Evolutionary conservation across 2,797 vertebrate genomes (phyloP), one percentile per base, ranked within the genome.

Genomic region (Gymnoscopelus microlampas): DNA sequence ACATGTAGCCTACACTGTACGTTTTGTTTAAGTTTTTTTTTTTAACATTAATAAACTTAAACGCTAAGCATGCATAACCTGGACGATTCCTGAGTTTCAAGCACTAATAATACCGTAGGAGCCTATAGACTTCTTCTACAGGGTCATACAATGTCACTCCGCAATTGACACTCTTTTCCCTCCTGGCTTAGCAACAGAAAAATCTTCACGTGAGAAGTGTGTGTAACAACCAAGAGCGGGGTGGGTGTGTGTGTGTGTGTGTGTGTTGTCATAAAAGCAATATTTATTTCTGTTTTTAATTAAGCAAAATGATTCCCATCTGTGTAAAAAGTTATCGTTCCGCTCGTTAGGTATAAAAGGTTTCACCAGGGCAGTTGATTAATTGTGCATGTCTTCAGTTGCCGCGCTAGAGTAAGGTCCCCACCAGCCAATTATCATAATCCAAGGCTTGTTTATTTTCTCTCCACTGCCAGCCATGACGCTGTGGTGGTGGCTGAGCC

Each of bases 201-300:
- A 81, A 76, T 82, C 68, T 73, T 64, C 64, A 90, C 82, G 50
- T 14, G 50, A 14, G 65, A 79, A 68, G 79, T 81, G 65, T 84
- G 70, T 71, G 4, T 75, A 90, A 89, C 80, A 84, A 72, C 68
- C 79, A 44, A 51, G 44, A 79, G 73, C 85, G 85, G 80, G 72
- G 70, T 8, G 8, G 8, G 8, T 8, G 39, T 8, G 39, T 10
- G 35, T 8, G 5, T 8, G 39, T 44, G 39, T 9, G 39, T 10
- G 39, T 10, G 66, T 93, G 91, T 93, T 95, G 95, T 93, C 83
- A 86, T 83, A 87, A 78, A 44, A 87, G 79, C 66, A 10, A 72
- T 95, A 92, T 95, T 95, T 96, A 95, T 96, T 96, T 96, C 92
- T 91, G 88, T 91, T 95, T 94, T 94, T 96, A 96, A 96, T 95